These are phyloP conservation scores for Hydrolagus affinis DNA, from an alignment of 2,113 vertebrate species.

Conservation along the genomic window DNA sequence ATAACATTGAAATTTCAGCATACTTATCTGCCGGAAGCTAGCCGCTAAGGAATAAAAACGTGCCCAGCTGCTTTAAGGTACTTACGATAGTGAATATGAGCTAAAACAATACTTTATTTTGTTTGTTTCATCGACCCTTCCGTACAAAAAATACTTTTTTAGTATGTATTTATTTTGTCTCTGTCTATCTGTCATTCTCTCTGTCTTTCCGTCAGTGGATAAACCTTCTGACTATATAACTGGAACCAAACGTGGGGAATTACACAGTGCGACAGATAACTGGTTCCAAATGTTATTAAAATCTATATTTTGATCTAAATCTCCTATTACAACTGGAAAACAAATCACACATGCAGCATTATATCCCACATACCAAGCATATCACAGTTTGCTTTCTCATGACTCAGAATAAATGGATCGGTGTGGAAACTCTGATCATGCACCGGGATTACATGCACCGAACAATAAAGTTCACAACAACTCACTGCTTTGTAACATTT, in stretches of 20 bases:
- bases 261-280: neutral
- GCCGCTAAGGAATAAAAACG: too few species aligned
- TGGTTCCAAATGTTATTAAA: slow-evolving; percentile 21
- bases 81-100: too few species aligned
- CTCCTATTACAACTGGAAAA: slow-evolving; percentile 20
- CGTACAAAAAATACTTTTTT: neutral
- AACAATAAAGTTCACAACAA: neutral
- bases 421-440: neutral
- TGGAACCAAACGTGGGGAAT: neutral
- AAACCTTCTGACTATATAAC: neutral
- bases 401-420: neutral
- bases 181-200: neutral
- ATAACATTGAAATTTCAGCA: too few species aligned
- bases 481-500: neutral
- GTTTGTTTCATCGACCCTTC: neutral
- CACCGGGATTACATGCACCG: neutral
- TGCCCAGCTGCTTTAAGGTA: too few species aligned
- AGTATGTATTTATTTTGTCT: neutral
- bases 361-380: slow-evolving; percentile 13
- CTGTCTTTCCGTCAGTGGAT: neutral
- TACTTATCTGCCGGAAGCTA: too few species aligned
- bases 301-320: neutral
- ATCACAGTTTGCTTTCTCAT: neutral
- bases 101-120: neutral
- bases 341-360: slow-evolving; percentile 17